phyloP scores from a whole-genome alignment of 1,140 invertebrate species.

The Papilio machaon region DNA sequence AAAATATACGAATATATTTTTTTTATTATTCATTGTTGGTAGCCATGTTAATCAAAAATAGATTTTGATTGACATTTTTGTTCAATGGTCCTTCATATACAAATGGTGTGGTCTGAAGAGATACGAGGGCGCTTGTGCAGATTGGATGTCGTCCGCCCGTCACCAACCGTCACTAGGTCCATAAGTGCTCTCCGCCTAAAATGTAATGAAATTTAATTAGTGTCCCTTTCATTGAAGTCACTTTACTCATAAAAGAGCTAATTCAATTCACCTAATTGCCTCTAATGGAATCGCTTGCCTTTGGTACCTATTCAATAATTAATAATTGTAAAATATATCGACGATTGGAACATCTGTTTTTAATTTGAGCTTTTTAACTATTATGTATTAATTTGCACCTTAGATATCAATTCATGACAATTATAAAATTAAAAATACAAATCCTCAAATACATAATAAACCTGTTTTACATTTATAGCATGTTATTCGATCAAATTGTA shows the following conservation, averaged over 20 bases:
- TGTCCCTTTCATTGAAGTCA: conserved; percentile 49
- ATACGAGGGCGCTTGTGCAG: conserved; percentile 64
- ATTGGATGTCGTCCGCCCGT: conserved; percentile 66
- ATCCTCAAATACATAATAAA: background rate
- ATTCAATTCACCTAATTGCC: conserved; percentile 26
- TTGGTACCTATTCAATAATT: background rate
- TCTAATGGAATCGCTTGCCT: background rate
- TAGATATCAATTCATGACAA: background rate
- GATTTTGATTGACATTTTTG: conserved; percentile 22
- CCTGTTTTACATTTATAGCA: conserved; percentile 4
- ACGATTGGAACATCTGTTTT: background rate
- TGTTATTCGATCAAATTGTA: conserved; percentile 40
- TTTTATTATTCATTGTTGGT: background rate
- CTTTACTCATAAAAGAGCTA: conserved; percentile 33
- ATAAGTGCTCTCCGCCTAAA: conserved; percentile 52
- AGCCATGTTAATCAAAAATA: conserved; percentile 15
- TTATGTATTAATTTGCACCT: too few species aligned
- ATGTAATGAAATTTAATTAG: conserved; percentile 70
- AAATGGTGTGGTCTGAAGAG: conserved; percentile 66
- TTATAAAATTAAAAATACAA: background rate
- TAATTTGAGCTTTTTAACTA: too few species aligned
- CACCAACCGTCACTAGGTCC: conserved; percentile 33
- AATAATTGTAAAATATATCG: background rate
- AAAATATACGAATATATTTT: background rate
- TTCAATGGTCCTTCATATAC: conserved; percentile 40